Evolutionary conservation across 2,113 vertebrate species (phyloP).

Genomic region (Sinocyclocheilus maitianheensis): DNA sequence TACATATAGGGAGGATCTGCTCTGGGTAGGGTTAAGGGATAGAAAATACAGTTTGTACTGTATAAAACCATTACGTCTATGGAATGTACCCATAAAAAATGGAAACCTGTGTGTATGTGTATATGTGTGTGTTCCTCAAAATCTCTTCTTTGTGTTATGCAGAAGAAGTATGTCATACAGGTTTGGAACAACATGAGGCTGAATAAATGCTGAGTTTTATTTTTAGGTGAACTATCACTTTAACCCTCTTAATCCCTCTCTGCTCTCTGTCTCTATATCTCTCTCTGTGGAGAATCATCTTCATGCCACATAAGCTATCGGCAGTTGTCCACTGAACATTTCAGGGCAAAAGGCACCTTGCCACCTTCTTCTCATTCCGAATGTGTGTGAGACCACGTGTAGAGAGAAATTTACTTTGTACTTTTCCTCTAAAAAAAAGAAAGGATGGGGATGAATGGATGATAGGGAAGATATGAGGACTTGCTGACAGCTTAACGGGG

Average conservation of each 20-base stretch:
- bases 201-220: neutral
- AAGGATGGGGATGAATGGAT: constrained; percentile 24
- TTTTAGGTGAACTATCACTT: neutral
- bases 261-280: neutral
- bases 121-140: neutral
- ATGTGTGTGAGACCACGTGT: constrained; percentile 13
- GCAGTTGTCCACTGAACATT: neutral
- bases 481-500: constrained; percentile 62
- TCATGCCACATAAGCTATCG: neutral
- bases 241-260: neutral
- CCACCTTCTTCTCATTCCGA: neutral
- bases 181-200: neutral
- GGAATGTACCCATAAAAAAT: no score
- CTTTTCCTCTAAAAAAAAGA: neutral
- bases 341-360: neutral
- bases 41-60: no score
- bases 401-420: constrained; percentile 22
- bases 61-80: no score
- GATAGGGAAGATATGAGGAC: constrained; percentile 55
- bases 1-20: no score
- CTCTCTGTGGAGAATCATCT: neutral
- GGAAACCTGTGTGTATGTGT: no score
- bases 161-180: no score
- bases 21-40: no score
- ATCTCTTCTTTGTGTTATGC: neutral